Evolutionary conservation across 2,888 invertebrate genomes (phyloP).

Genomic region (Azorinus chamasolen): DNA sequence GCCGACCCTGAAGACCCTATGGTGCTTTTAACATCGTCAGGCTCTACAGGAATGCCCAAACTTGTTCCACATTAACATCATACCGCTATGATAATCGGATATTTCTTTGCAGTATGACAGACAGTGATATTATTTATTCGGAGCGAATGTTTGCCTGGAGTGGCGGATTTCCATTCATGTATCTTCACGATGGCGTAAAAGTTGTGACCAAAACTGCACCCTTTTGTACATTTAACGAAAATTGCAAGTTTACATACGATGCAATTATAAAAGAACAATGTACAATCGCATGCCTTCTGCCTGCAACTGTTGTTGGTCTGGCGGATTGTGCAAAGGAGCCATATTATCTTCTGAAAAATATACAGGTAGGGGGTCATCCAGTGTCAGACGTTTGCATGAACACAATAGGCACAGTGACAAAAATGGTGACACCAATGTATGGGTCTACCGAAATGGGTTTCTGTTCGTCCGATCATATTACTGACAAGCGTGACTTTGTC

Average conservation of each 20-base stretch:
- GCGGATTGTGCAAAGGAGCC: no score
- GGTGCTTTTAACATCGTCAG: conserved; percentile 27
- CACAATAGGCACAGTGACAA: conserved; percentile 23
- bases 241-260: conserved; percentile 41
- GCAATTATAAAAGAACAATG: conserved; percentile 29
- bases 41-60: no score
- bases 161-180: conserved; percentile 49
- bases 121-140: conserved; percentile 29
- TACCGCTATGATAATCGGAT: conserved; percentile 12
- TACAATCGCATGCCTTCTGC: no score
- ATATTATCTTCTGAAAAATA: no score
- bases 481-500: no score
- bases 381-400: conserved; percentile 23
- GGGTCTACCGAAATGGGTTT: conserved; percentile 36
- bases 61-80: conserved; percentile 36
- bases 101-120: conserved; percentile 14
- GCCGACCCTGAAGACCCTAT: conserved; percentile 31
- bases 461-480: conserved; percentile 14
- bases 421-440: conserved; percentile 20
- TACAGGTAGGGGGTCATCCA: conserved; percentile 26
- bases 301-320: no score
- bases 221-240: conserved; percentile 15
- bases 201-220: conserved; percentile 29
- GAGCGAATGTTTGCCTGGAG: conserved; percentile 46
- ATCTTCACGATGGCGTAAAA: conserved; percentile 35